Evolutionary conservation across 1,140 invertebrate species (phyloP), one percentile per base, ranked within the genome.

Genomic region (Drosophila oshimai): DNA sequence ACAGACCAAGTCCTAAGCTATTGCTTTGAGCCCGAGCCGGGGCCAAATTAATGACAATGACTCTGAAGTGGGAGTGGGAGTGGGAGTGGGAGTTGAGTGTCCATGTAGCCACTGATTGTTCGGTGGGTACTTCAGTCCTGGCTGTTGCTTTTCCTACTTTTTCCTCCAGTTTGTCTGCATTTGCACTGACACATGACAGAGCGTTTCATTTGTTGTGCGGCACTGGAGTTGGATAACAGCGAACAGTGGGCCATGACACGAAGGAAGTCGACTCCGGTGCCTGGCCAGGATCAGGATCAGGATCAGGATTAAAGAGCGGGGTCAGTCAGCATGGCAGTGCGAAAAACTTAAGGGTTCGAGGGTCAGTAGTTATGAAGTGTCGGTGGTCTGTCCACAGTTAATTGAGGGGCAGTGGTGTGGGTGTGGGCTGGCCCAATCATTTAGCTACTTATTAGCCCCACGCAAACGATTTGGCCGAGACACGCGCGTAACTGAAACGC

Each of bases 181-280:
- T 84, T 69, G 60, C 75, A 79, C 81, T 86, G 81, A 86, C 80
- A 86, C 81, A 86, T 86, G 80, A 87, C 80, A 86, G 81, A 86
- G 80, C 80, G 72, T 80, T 86, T 87, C 81, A 86, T 87, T 86
- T 86, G 80, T 86, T 80, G 75, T 67, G 42, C 36, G 51, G 68
- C 55, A 13, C 42, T 54, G 58, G 31, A 12, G 18, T 15, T 33
- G 51, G 55, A 12, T 36, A 26, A 31, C n/a, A n/a, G 17, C 33
- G 49, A 20, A 41, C 28, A 37, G 39, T 65, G 49, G 60, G 44
- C 62, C 71, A 86, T 74, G 81, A 86, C 71, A 42, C 57, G 61
- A 15, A 50, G 71, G 76, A 84, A 75, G 71, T 84, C 20, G 57
- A 51, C 74, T 50, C 46, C 37, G 49, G 67, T 50, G 54, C 76